Evolutionary conservation across 2,888 invertebrate species (phyloP).

Genomic region (Embidobia sp.): DNA sequence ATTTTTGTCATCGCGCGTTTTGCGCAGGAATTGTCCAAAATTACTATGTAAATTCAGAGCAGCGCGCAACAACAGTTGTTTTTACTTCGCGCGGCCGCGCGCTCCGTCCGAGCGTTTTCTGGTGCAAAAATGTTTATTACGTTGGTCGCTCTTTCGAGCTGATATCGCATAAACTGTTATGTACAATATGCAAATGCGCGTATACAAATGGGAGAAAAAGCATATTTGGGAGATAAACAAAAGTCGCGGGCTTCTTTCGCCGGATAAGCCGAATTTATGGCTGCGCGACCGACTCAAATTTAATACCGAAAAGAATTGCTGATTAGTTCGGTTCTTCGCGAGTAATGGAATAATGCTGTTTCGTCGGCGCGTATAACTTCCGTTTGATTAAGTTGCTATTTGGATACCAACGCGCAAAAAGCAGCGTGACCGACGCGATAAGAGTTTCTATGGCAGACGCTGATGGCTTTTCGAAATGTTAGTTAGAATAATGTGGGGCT

Average conservation of each 20-base stretch:
- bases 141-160: constrained; percentile 27
- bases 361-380: constrained; percentile 2
- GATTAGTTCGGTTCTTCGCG: constrained; percentile 28
- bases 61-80: constrained; percentile 44
- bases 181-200: constrained; percentile 45
- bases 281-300: constrained; percentile 19
- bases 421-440: too few relatives aligned
- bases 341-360: constrained; percentile 38
- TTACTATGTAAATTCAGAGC: constrained; percentile 51
- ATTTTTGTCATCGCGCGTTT: constrained; percentile 51
- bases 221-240: constrained; percentile 56
- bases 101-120: not conserved
- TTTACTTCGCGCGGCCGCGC: constrained; percentile 25
- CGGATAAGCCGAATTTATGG: constrained; percentile 43
- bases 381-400: constrained; percentile 21
- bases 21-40: constrained; percentile 39
- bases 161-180: constrained; percentile 56
- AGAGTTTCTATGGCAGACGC: too few relatives aligned
- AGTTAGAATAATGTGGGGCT: too few relatives aligned
- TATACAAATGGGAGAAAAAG: constrained; percentile 42
- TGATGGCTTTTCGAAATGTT: too few relatives aligned
- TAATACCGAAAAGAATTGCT: constrained; percentile 20
- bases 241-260: constrained; percentile 44
- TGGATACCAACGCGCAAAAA: not conserved
- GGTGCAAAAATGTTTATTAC: constrained; percentile 57